Conservation (phyloP, 2,797 vertebrate species). For the Hafferia zeledoni region DNA sequence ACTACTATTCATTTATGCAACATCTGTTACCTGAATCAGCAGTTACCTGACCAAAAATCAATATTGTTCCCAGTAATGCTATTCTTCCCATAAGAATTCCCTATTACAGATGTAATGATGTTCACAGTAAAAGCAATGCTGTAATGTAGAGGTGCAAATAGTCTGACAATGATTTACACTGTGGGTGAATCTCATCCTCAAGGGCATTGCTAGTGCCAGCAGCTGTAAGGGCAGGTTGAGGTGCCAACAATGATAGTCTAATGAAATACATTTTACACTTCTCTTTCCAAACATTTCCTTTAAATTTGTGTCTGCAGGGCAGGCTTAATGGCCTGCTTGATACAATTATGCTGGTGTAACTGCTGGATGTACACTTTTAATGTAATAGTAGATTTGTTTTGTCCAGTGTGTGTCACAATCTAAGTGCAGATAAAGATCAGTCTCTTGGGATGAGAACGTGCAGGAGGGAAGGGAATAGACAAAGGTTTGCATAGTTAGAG, state of each 20-base stretch:
- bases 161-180: neutral
- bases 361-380: neutral
- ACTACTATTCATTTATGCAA: neutral
- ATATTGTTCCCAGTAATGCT: neutral
- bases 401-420: neutral
- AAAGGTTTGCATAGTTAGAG: neutral
- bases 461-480: neutral
- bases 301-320: neutral
- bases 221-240: neutral
- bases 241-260: neutral
- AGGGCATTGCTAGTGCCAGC: neutral
- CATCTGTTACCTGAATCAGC: neutral
- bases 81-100: neutral
- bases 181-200: neutral
- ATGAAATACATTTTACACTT: neutral
- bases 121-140: neutral
- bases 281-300: neutral
- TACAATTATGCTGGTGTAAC: neutral
- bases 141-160: neutral
- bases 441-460: neutral
- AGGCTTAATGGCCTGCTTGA: neutral
- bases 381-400: neutral
- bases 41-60: slow-evolving; percentile 6
- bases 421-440: neutral
- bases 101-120: neutral